Conservation (phyloP, 1,140 invertebrate species). For the Tribolium madens region DNA sequence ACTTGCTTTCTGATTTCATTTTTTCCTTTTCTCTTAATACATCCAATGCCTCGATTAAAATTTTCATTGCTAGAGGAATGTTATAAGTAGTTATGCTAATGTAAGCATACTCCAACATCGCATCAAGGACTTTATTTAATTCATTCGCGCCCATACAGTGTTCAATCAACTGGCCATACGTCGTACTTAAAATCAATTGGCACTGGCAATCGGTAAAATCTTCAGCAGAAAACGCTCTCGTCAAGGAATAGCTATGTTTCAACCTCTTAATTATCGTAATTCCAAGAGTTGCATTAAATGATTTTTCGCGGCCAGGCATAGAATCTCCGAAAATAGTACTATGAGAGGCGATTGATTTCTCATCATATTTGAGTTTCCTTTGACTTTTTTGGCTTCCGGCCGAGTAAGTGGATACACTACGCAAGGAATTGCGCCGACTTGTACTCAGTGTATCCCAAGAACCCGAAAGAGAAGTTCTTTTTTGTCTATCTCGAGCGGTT, state of each 20-base stretch:
- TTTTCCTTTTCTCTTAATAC: constrained; percentile 61
- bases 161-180: constrained; percentile 71
- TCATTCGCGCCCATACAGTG: constrained; percentile 71
- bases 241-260: constrained; percentile 59
- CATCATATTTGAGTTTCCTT: constrained; percentile 42
- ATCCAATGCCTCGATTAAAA: constrained; percentile 66
- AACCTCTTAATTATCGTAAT: constrained; percentile 58
- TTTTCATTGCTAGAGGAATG: constrained; percentile 68
- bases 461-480: constrained; percentile 7
- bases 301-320: neutral
- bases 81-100: constrained; percentile 67
- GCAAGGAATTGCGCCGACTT: neutral
- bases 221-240: constrained; percentile 64
- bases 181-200: constrained; percentile 67
- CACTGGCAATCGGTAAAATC: constrained; percentile 70
- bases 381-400: constrained; percentile 20
- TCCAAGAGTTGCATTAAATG: constrained; percentile 32
- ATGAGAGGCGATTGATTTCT: neutral
- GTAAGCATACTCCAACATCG: constrained; percentile 70
- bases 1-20: constrained; percentile 62
- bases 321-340: neutral
- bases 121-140: constrained; percentile 59
- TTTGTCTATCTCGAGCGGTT: neutral
- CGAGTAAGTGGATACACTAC: neutral
- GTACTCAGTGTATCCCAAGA: constrained; percentile 41